Evolutionary conservation across 2,888 invertebrate genomes (phyloP).

Genomic region (Spodoptera picta): DNA sequence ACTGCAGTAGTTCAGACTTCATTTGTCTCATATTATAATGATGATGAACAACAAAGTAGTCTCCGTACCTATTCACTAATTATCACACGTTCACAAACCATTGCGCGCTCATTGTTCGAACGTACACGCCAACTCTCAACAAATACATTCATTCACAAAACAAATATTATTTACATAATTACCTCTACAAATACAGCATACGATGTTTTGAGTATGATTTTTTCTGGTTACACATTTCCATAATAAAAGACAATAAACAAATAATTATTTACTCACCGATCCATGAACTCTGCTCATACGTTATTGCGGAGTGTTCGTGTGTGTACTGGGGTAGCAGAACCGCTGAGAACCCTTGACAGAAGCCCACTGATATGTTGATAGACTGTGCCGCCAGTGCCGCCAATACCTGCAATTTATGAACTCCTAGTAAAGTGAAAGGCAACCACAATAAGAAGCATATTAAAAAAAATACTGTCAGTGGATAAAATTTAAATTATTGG

Average conservation of each 20-base stretch:
- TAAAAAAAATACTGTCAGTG: no score
- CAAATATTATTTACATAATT: constrained; percentile 20
- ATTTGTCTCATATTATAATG: no score
- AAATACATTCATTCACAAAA: constrained; percentile 18
- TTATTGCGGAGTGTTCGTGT: constrained; percentile 85
- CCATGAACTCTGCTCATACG: constrained; percentile 91
- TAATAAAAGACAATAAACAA: background rate
- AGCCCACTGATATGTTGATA: constrained; percentile 92
- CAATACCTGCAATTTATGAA: constrained; percentile 86
- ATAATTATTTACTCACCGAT: constrained; percentile 85
- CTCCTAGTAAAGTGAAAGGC: constrained; percentile 53
- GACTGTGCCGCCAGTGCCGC: constrained; percentile 92
- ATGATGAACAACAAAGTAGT: no score
- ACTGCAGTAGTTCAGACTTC: no score
- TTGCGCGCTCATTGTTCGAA: constrained; percentile 5
- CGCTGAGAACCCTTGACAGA: constrained; percentile 93
- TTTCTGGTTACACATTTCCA: background rate
- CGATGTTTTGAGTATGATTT: background rate
- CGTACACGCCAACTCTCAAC: constrained; percentile 14
- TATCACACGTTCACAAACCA: background rate
- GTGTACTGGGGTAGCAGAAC: constrained; percentile 92
- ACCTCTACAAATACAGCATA: constrained; percentile 3
- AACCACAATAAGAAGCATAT: background rate
- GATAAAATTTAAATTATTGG: no score
- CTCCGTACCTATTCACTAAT: constrained; percentile 8